Base-by-base conservation (phyloP, 2,888 invertebrate genomes). In the Trichacis sp. region DNA sequence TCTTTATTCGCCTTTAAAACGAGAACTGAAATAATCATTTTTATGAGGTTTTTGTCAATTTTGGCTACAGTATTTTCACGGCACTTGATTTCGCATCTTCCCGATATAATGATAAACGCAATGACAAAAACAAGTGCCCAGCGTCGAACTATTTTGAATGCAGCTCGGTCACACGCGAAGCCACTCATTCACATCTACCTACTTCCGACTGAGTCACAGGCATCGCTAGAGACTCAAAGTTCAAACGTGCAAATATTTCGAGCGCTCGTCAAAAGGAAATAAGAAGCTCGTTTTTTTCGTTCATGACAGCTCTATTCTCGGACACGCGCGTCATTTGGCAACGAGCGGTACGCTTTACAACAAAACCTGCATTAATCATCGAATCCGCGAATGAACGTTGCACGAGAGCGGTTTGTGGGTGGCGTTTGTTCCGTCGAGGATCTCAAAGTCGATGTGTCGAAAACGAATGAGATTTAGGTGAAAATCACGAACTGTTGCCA, bases 241-340 rank as follows among this genome's bases (percentile, higher is more conserved):
- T 54, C 49, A 60, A 54, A 61, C 30, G 50, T 45, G 30, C 46
- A 36, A 38, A 51, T 40, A 30, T 40, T 56, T 42, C 46, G 48
- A 49, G 36, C 46, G 33, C 20, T 43, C 30, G 33, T 50, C 36
- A 47, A 46, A 54, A 58, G 50, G 58, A 33, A 55, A 51, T 59
- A 46, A 51, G 51, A 54, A 64, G 30, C 42, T 58, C 51, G 42
- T 59, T 30, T 36, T 54, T 42, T 52, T 19, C 48, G n/a, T 19
- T 55, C 20, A 56, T 58, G 59, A 60, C 59, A 49, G 52, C 3
- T 46, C 43, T 64, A 64, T 64, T 64, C 52, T 51, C 38, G 49
- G 47, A 24, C 29, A 4, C 55, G 36, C 49, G 52, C 33, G 20
- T 49, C 29, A 59, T 55, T 64, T 59, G 64, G 64, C 64, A 64